A percentile compares a stretch with the other conserved stretches of the same genome.
Evolutionary conservation across 2,113 vertebrate genomes (phyloP).

Genomic region (Ondatra zibethicus): DNA sequence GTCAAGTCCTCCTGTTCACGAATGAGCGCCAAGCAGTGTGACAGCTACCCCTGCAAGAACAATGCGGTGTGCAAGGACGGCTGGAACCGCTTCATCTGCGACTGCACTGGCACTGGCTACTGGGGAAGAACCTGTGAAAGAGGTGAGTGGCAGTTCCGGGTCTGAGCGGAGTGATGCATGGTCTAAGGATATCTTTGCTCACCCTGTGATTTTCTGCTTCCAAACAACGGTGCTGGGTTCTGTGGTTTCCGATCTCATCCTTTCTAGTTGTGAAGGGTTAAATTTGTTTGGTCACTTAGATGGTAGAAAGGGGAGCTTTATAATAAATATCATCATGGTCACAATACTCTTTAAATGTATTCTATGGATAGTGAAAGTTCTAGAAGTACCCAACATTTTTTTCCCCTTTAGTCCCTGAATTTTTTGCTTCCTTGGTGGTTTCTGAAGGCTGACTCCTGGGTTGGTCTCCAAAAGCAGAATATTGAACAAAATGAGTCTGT

Average conservation of each 20-base stretch:
- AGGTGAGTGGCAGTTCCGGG: constrained; percentile 86
- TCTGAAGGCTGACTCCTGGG: neutral
- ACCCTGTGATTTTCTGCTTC: neutral
- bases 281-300: neutral
- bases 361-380: neutral
- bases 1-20: constrained; percentile 95
- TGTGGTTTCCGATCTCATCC: neutral
- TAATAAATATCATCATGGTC: neutral
- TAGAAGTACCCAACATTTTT: neutral
- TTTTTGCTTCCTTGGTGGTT: neutral
- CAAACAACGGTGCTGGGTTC: neutral
- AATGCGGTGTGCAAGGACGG: constrained; percentile 95
- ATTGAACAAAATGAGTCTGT: neutral
- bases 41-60: constrained; percentile 96
- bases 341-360: neutral
- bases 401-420: neutral
- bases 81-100: constrained; percentile 98
- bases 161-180: neutral
- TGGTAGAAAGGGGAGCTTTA: neutral
- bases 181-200: neutral
- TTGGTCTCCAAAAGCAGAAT: neutral
- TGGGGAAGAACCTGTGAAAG: constrained; percentile 96
- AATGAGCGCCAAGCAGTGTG: constrained; percentile 93
- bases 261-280: neutral
- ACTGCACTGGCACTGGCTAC: constrained; percentile 95